Percentiles rank a stretch among this genome's conserved stretches.
Conservation (phyloP, 2,888 invertebrate species). For the Volucella inanis region DNA sequence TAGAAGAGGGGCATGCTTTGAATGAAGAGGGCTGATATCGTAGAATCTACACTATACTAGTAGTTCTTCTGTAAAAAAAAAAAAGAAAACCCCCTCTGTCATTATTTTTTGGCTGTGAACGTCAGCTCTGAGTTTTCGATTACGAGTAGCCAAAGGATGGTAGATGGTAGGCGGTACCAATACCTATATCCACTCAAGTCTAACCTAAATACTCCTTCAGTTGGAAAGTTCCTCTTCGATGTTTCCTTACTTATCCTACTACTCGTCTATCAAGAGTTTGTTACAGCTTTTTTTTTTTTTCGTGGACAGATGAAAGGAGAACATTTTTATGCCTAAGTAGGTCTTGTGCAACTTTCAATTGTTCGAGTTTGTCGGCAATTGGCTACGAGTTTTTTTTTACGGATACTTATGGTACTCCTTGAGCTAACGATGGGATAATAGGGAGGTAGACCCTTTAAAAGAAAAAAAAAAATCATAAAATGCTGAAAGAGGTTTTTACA, state of each 20-base stretch:
- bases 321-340: slow-evolving; percentile 43
- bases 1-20: neutral
- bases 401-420: neutral
- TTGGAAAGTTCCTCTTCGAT: slow-evolving; percentile 39
- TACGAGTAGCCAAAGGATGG: slow-evolving; percentile 5
- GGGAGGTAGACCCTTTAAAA: slow-evolving; percentile 5
- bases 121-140: slow-evolving; percentile 22
- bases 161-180: slow-evolving; percentile 8
- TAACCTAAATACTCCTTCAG: slow-evolving; percentile 53
- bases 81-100: slow-evolving; percentile 4
- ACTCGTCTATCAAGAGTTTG: neutral
- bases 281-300: neutral
- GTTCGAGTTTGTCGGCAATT: slow-evolving; percentile 42
- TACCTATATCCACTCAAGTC: slow-evolving; percentile 10
- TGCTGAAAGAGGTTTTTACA: slow-evolving; percentile 16
- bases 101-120: slow-evolving; percentile 27
- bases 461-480: slow-evolving; percentile 8
- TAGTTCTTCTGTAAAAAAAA: slow-evolving; percentile 25
- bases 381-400: slow-evolving; percentile 17
- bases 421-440: neutral
- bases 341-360: slow-evolving; percentile 27
- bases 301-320: slow-evolving; percentile 29
- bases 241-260: neutral
- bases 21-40: neutral
- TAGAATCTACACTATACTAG: slow-evolving; percentile 10